Evolutionary conservation across 1,140 invertebrate species (phyloP), one percentile per base, ranked within the genome.

Genomic region (Drosophila carrolli): DNA sequence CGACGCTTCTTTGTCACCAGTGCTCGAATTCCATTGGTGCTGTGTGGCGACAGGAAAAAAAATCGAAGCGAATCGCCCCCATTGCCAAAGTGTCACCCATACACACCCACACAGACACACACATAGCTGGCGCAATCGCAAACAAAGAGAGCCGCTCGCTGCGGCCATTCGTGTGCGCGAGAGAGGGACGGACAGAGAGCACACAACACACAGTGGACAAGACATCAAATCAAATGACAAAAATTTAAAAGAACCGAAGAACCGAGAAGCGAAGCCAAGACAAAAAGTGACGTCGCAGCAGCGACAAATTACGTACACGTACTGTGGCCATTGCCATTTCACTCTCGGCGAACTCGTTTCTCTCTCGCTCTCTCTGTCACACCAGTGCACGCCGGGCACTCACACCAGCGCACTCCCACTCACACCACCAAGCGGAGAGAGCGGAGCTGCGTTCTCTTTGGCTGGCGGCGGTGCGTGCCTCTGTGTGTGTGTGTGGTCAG

Each of bases 171-270:
- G 67, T 70, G 76, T 66, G 74, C 57, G 77, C 67, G 48, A 70
- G 75, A 88, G 61, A 77, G 58, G 68, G 83, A 88, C 84, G 71
- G 83, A 68, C 75, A 86, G 61, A 62, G 67, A 67, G 51, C 35
- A 58, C 70, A 60, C 79, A 10, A 14, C 27, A 32, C 13, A 9
- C 27, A 72, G 80, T 83, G 81, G 75, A 88, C 76, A 74, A 78
- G 82, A 86, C 79, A 88, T 88, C 79, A 88, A 88, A 89, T 88
- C 79, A 88, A 88, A 89, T 88, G 83, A 88, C 84, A 88, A 88
- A 88, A 88, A 75, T 85, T 83, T 71, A 53, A 82, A 86, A 88
- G 62, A 68, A 57, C 41, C 65, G 73, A 61, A 78, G 58, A 56
- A 54, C 51, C 47, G 51, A 60, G 57, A 48, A 48, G 56, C n/a